Base-by-base conservation (phyloP, 92 coral and sea anemone species). In the Blastomussa wellsi region DNA sequence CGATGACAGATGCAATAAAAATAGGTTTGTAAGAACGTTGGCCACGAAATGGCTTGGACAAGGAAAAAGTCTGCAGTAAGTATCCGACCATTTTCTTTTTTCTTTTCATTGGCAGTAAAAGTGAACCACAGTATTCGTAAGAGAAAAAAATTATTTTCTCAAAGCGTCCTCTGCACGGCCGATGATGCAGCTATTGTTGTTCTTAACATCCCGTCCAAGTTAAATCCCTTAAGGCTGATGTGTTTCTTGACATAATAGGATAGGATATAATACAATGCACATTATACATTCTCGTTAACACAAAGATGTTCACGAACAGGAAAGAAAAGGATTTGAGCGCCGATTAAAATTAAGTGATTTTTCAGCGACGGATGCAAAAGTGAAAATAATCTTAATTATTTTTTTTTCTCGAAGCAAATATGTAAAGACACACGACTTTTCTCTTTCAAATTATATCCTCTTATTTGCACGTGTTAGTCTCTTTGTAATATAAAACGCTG, bases 1-100 rank as follows among this genome's bases (percentile, higher is more conserved):
- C 9, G 37, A 35, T 29, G 33, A 77, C 22, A 47, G 31, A 64
- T 41, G 83, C 38, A 42, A 79, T 38, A 39, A 79, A 62, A 38
- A 44, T 19, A 26, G 26, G 53, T 16, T 41, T 28, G 55, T 24
- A 53, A 17, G 20, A 48, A 57, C 32, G 35, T 10, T 78, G 29
- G 11, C 32, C 36, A 13, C 24, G 72, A 52, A 24, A 78, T 78
- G 73, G 24, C 19, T 42, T 68, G 55, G 53, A 28, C 60, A 16
- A 79, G n/a, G 72, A 62, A 60, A 70, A 68, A 22, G 20, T 39
- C 28, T 15, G 74, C 55, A 38, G 83, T 79, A 60, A 79, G 83
- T 79, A 64, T 60, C 26, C 3, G 8, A 6, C 24, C 37, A 8
- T n/a, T 62, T 79, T 7, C 3, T 29, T 59, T 44, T 29, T 79